A percentile compares a stretch with the other conserved stretches of the same genome.
Evolutionary conservation across 2,797 vertebrate genomes (phyloP).

Genomic region (Coreius guichenoti): DNA sequence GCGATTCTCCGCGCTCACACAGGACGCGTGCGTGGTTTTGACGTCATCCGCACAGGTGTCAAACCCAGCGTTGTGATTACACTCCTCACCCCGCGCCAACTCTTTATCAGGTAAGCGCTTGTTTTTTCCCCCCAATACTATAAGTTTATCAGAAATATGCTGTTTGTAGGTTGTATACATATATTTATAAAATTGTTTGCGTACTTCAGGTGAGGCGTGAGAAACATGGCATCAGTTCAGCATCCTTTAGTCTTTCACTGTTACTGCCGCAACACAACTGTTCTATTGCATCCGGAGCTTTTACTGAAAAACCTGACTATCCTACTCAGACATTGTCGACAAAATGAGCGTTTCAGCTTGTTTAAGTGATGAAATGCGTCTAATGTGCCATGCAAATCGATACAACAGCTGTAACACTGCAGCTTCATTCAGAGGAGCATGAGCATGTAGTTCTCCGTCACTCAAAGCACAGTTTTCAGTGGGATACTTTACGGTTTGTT

Average conservation of each 20-base stretch:
- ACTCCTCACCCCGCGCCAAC: background rate
- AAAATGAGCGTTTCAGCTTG: background rate
- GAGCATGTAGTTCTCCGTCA: background rate
- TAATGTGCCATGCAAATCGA: background rate
- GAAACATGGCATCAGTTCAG: background rate
- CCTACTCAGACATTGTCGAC: background rate
- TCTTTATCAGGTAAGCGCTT: background rate
- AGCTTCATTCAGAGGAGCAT: background rate
- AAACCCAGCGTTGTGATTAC: slow-evolving; percentile 9
- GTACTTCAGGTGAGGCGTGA: background rate
- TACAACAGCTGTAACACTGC: background rate
- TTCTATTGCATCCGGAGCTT: background rate
- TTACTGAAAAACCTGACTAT: background rate
- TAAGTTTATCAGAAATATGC: background rate
- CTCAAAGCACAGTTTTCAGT: background rate
- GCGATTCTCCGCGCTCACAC: background rate
- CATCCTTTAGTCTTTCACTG: slow-evolving; percentile 12
- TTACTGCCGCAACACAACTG: background rate
- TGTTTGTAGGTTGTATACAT: background rate
- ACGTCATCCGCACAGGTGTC: slow-evolving; percentile 47
- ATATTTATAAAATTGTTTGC: too few species aligned
- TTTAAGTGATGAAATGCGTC: background rate
- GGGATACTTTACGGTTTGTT: background rate
- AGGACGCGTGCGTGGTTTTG: slow-evolving; percentile 21
- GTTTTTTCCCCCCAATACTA: too few species aligned